These are phyloP conservation scores for Papilio aristodemus DNA, from an alignment of 1,140 invertebrate species.

Conservation along the genomic window DNA sequence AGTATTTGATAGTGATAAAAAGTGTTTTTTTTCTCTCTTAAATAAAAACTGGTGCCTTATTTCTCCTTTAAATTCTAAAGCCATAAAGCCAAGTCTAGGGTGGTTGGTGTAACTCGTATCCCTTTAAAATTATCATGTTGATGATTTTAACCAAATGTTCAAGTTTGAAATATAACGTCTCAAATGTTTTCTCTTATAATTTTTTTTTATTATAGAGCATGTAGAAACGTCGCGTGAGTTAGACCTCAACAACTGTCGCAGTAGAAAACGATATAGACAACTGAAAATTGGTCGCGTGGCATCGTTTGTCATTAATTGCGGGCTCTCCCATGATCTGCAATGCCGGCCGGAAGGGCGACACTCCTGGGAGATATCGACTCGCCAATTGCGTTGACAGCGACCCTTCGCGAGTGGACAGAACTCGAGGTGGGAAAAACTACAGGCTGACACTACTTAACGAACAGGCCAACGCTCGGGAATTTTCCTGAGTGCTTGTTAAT, in stretches of 20 bases:
- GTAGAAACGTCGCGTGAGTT: conserved; percentile 44
- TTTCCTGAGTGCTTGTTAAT: conserved; percentile 80
- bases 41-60: neutral
- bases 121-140: too few species aligned
- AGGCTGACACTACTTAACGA: conserved; percentile 76
- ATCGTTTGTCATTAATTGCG: conserved; percentile 77
- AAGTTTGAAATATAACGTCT: too few species aligned
- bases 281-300: conserved; percentile 68
- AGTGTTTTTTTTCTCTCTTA: neutral
- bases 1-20: conserved; percentile 23
- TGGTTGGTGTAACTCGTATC: too few species aligned
- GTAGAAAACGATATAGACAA: conserved; percentile 67
- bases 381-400: conserved; percentile 76
- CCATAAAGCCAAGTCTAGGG: neutral
- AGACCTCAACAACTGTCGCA: conserved; percentile 63
- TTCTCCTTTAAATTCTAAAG: neutral
- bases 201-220: neutral
- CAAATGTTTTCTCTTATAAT: neutral
- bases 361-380: conserved; percentile 76
- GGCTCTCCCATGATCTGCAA: conserved; percentile 73
- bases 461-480: conserved; percentile 67
- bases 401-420: conserved; percentile 62
- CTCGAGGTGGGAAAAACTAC: conserved; percentile 77
- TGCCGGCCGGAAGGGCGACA: conserved; percentile 60
- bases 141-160: too few species aligned